Percentiles rank a stretch among this genome's conserved stretches.
Evolutionary conservation across 2,888 invertebrate species (phyloP).

Genomic region (Scelioninae gen. 1): DNA sequence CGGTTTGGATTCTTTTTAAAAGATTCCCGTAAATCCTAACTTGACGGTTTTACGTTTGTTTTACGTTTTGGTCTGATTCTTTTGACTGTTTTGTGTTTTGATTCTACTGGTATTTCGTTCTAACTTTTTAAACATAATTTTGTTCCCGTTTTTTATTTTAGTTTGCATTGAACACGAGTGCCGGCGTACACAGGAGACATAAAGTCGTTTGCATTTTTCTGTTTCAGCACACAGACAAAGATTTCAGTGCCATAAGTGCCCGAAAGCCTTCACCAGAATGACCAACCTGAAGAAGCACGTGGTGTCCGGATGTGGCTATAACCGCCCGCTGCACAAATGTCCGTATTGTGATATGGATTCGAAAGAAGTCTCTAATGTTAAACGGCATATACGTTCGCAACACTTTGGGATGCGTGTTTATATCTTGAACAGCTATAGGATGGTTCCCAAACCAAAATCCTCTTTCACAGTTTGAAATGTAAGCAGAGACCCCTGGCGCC

Average conservation of each 20-base stretch:
- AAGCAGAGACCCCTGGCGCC: too few relatives aligned
- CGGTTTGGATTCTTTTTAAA: constrained; percentile 20
- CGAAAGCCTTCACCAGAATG: constrained; percentile 71
- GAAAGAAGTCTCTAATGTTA: constrained; percentile 77
- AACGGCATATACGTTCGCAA: constrained; percentile 77
- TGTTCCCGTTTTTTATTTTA: not conserved
- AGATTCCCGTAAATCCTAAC: constrained; percentile 1
- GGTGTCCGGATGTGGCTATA: constrained; percentile 81
- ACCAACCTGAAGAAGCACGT: constrained; percentile 65
- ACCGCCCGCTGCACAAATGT: constrained; percentile 79
- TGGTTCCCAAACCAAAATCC: constrained; percentile 36
- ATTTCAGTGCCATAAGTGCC: constrained; percentile 75
- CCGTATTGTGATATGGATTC: constrained; percentile 78
- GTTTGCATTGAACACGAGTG: constrained; percentile 6
- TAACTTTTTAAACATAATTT: not conserved
- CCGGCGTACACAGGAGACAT: constrained; percentile 21
- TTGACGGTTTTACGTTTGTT: not conserved
- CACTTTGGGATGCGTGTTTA: constrained; percentile 77
- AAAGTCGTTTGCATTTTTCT: constrained; percentile 53
- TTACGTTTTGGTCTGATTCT: not conserved
- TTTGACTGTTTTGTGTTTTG: constrained; percentile 7
- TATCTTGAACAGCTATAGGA: constrained; percentile 71
- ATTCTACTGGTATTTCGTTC: constrained; percentile 6
- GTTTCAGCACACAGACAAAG: constrained; percentile 65
- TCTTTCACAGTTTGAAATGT: constrained; percentile 22